Conservation (phyloP, 2,113 vertebrate genomes). For the Stigmatopora nigra region DNA sequence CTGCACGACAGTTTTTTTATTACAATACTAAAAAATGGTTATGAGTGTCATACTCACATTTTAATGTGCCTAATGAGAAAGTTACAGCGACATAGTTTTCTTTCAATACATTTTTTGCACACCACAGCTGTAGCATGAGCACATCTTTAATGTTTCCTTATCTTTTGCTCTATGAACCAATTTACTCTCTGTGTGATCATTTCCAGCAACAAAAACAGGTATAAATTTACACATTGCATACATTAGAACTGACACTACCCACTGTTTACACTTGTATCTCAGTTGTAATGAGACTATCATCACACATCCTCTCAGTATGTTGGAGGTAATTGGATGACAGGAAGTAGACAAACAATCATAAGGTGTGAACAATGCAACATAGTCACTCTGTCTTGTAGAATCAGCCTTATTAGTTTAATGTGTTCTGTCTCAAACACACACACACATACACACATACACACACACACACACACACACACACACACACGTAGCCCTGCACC, state of each 20-base stretch:
- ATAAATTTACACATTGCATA: constrained; percentile 1
- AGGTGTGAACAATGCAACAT: background rate
- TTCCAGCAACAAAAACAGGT: constrained; percentile 2
- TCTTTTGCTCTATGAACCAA: background rate
- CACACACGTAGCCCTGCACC: background rate
- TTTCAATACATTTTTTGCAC: background rate
- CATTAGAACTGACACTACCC: background rate
- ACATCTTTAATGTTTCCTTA: background rate
- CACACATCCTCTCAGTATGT: constrained; percentile 28
- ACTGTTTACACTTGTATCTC: constrained; percentile 26
- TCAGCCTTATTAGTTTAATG: background rate
- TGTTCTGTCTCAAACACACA: background rate
- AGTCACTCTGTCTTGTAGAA: constrained; percentile 1
- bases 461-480: background rate
- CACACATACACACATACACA: background rate
- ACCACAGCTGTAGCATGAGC: background rate
- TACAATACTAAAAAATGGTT: too few relatives aligned
- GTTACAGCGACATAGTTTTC: too few relatives aligned
- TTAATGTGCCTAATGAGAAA: too few relatives aligned
- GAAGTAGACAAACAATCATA: constrained; percentile 9
- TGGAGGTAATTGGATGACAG: constrained; percentile 42
- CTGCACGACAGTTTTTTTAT: background rate
- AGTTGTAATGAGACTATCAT: constrained; percentile 47
- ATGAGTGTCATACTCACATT: too few relatives aligned
- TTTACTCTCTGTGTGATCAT: background rate